phyloP scores from a whole-genome alignment of 2,888 invertebrate species.

The Scaptomyza parva region DNA sequence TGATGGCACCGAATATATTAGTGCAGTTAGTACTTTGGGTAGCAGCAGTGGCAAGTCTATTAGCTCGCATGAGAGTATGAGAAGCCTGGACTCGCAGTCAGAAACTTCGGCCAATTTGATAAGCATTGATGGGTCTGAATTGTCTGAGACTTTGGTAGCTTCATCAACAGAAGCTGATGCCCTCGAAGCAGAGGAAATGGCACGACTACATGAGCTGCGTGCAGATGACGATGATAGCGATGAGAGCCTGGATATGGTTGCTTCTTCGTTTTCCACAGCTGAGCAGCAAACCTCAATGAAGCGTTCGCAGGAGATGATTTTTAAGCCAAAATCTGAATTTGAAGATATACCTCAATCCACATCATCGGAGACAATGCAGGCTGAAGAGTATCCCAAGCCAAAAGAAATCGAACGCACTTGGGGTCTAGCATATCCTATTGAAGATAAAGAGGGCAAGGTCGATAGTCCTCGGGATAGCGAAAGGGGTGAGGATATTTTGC shows the following conservation, averaged over 20 bases:
- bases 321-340: conserved; percentile 88
- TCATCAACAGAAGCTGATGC: conserved; percentile 91
- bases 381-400: conserved; percentile 70
- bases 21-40: conserved; percentile 92
- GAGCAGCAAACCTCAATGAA: conserved; percentile 90
- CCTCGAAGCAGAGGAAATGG: conserved; percentile 85
- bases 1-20: conserved; percentile 94
- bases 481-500: conserved; percentile 72
- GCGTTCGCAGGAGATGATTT: conserved; percentile 95
- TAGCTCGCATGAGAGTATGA: conserved; percentile 96
- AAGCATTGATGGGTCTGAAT: conserved; percentile 95
- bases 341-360: conserved; percentile 75
- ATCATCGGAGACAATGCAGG: conserved; percentile 57
- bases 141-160: conserved; percentile 96
- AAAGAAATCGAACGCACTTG: conserved; percentile 78
- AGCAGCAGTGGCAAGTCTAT: conserved; percentile 84
- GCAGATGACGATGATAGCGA: conserved; percentile 86
- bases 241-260: conserved; percentile 85
- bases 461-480: conserved; percentile 75
- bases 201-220: conserved; percentile 87
- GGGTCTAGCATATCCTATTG: conserved; percentile 81
- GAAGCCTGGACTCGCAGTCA: conserved; percentile 91
- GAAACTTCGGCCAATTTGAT: conserved; percentile 95
- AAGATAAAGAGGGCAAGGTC: conserved; percentile 79
- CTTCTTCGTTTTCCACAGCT: conserved; percentile 57